phyloP scores from a whole-genome alignment of 2,113 vertebrate genomes.

The Onychostoma macrolepis region DNA sequence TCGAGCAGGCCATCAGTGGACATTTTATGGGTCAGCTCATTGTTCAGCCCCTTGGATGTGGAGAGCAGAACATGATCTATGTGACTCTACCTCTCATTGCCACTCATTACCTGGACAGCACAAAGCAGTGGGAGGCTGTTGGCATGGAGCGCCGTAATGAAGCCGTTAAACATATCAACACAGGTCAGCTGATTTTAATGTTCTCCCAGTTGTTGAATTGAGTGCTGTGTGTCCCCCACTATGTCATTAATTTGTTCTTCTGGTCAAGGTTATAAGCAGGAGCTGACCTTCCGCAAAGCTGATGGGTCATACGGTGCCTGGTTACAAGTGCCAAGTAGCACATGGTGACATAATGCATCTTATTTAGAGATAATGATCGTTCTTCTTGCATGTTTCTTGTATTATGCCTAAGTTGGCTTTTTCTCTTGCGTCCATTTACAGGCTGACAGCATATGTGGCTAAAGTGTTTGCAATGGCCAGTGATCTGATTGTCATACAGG shows the following conservation, averaged over 20 bases:
- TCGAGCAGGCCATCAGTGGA: constrained; percentile 61
- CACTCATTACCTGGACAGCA: constrained; percentile 58
- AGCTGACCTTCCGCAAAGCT: constrained; percentile 54
- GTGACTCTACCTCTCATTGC: constrained; percentile 58
- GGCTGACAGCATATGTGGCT: constrained; percentile 88
- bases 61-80: constrained; percentile 65
- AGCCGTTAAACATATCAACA: constrained; percentile 58
- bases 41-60: constrained; percentile 53
- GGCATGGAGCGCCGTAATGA: constrained; percentile 51
- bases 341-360: constrained; percentile 52
- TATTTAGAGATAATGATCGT: background rate
- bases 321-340: constrained; percentile 4
- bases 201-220: background rate
- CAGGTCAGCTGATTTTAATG: constrained; percentile 47
- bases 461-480: constrained; percentile 87
- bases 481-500: constrained; percentile 69
- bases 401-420: background rate
- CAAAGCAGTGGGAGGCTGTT: constrained; percentile 62
- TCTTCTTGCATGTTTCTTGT: background rate
- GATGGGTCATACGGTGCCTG: constrained; percentile 70
- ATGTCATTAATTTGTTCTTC: background rate
- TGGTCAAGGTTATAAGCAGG: constrained; percentile 45
- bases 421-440: constrained; percentile 51
- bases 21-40: constrained; percentile 41
- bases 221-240: background rate